Evolutionary conservation across 2,888 invertebrate genomes (phyloP), one percentile per base, ranked within the genome.

Genomic region (Monopis laevigella): DNA sequence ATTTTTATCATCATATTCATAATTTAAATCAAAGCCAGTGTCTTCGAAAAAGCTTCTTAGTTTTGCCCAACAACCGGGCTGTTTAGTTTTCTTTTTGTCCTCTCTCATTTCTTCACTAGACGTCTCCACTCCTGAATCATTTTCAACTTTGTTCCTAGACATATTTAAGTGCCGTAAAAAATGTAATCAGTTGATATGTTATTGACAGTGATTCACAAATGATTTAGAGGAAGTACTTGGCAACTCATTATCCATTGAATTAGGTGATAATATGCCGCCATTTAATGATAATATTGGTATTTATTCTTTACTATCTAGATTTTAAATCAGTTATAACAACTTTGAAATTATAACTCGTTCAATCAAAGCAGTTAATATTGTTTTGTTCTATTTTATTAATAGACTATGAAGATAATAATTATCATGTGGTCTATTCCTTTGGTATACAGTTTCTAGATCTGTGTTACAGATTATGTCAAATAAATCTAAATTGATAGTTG

Each of bases 1-100:
- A 7, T 8, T 24, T 7, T 5, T 24, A 47, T 45, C 21, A 7
- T 51, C 56, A 44, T 68, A 75, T 54, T 80, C 80, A 44, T 62
- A 78, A 43, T 72, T 67, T 45, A 80, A 59, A 58, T 80, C 78
- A 36, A 80, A 80, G 1, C 80, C 80, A 53, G 75, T 57, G 12
- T 65, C 74, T 43, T 78, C 73, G 43, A 80, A 80, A 8, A 80
- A 47, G 39, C 65, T 69, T 51, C 64, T 74, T 43, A 80, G 70
- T 42, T 67, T 65, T 1, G 65, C 54, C 80, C 80, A 80, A 49
- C 80, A 80, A 19, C 74, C 65, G 5, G 51, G 46, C 13, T 48
- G 59, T 17, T 51, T 40, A 5, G 2, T 24, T 18, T 27, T 53
- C 7, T 46, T 48, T 11, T 38, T 43, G 19, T 45, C 47, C 36